Evolutionary conservation across 2,797 vertebrate species (phyloP).

Genomic region (Liasis olivaceus): DNA sequence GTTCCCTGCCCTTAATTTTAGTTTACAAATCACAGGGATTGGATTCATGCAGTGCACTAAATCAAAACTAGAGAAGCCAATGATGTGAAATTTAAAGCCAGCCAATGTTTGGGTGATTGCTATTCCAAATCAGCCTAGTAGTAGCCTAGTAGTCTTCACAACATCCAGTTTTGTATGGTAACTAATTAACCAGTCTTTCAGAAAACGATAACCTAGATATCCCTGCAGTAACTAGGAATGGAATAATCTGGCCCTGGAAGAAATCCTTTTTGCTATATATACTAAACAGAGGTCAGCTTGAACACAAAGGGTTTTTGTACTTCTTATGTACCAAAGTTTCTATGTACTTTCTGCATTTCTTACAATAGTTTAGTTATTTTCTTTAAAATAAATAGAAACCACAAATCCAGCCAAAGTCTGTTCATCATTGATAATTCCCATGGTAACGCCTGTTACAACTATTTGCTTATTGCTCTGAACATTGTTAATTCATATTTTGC

Average conservation of each 20-base stretch:
- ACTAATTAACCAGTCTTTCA: background rate
- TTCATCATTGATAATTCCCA: background rate
- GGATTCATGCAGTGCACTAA: background rate
- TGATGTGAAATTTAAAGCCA: background rate
- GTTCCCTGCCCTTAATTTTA: background rate
- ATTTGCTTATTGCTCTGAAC: background rate
- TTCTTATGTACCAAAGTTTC: background rate
- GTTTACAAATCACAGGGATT: background rate
- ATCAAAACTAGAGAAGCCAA: background rate
- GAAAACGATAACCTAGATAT: background rate
- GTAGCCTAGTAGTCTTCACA: background rate
- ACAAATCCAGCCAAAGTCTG: background rate
- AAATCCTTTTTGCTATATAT: background rate
- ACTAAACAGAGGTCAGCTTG: background rate
- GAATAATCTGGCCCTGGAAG: background rate
- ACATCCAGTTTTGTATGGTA: background rate
- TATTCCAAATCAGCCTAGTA: background rate
- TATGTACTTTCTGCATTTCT: background rate
- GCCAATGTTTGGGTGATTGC: background rate
- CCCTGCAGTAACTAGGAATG: background rate
- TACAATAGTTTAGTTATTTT: background rate
- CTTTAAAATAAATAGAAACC: conserved; percentile 6
- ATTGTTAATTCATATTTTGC: background rate
- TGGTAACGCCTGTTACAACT: background rate
- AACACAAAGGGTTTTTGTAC: background rate